Evolutionary conservation across 1,140 invertebrate species (phyloP), one percentile per base, ranked within the genome.

Genomic region (Acromyrmex echinatior): DNA sequence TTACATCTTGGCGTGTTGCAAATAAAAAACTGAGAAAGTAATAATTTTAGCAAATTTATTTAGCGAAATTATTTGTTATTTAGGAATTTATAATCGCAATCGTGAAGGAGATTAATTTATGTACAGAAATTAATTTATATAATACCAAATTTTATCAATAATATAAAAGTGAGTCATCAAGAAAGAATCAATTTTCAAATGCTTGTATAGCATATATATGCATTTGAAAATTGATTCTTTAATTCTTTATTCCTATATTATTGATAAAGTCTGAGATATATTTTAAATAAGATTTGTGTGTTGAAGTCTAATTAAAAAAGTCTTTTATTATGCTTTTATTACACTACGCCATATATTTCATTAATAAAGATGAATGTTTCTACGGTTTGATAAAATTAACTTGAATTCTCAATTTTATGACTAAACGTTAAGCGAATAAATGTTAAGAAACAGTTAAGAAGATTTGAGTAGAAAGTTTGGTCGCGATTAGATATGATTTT

Each of bases 1-100:
- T 84, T 76, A 62, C 39, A 71, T 28, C 49, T 80, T 68, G 31
- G 49, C 49, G 49, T 18, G 18, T 0, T 70, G 65, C 31, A 53
- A 35, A 39, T 70, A 56, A 70, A 56, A 25, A 70, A n/a, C 2
- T n/a, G 49, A 70, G 14, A n/a, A 71, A 39, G 21, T n/a, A 16
- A 51, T 70, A 70, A 51, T 28, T 51, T 51, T 16, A n/a, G n/a
- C 16, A 10, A 16, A 53, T 14, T 39, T 45, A 70, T 70, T 70
- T 70, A n/a, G 39, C 39, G 21, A 21, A 31, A 51, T 21, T 18
- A 16, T 60, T 66, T 21, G 35, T 70, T 21, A 35, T 56, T 80
- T 80, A 25, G 14, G 4, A n/a, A 10, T 12, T 9, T n/a, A n/a
- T 39, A 39, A 81, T 80, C n/a, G 16, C 14, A 4, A 25, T 25